Percentiles rank a stretch among this genome's conserved stretches.
These are phyloP conservation scores for Pheucticus melanocephalus DNA, from an alignment of 2,113 vertebrate species.

Conservation along the genomic window DNA sequence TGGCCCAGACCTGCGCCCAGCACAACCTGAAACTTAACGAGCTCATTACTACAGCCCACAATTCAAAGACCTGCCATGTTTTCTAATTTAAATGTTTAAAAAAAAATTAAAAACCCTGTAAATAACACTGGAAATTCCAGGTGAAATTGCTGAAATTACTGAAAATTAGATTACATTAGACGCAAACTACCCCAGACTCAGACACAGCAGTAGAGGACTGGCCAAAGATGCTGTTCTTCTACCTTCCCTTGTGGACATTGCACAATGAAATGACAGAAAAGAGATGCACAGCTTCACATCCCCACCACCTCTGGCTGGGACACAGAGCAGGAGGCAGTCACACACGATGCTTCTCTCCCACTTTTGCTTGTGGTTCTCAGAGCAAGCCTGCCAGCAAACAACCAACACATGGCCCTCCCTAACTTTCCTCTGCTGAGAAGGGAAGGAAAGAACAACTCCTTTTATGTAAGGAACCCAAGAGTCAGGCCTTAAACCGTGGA, in stretches of 20 bases:
- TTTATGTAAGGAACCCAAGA: background rate
- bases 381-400: background rate
- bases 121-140: background rate
- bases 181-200: background rate
- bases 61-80: background rate
- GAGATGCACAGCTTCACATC: background rate
- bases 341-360: background rate
- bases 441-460: background rate
- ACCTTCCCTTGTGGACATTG: background rate
- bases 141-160: background rate
- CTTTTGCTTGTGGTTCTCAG: background rate
- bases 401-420: background rate
- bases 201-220: background rate
- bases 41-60: background rate
- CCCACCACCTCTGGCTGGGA: background rate
- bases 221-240: background rate
- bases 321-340: background rate
- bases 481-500: background rate
- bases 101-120: background rate
- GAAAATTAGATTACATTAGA: background rate
- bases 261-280: background rate
- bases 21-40: background rate
- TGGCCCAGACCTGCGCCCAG: background rate
- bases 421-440: background rate
- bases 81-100: background rate